A percentile compares a stretch with the other conserved stretches of the same genome.
phyloP scores from a whole-genome alignment of 1,140 invertebrate species.

The Physella acuta region DNA sequence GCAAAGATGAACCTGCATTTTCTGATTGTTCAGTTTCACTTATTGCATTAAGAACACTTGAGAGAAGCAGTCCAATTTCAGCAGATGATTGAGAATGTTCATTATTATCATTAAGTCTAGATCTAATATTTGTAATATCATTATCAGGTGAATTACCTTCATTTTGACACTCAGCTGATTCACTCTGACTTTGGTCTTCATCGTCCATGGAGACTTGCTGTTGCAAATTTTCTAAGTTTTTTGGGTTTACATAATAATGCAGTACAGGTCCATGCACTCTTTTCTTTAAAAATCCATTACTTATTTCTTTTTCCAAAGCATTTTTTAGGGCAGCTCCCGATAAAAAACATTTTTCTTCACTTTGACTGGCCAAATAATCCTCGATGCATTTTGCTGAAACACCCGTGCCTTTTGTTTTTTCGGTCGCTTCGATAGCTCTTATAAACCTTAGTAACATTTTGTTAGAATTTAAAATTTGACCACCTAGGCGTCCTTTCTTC shows the following conservation, averaged over 20 bases:
- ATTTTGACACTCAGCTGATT: not conserved
- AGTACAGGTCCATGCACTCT: not conserved
- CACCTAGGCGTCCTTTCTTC: conserved; percentile 24
- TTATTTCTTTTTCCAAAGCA: conserved; percentile 25
- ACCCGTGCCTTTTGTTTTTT: conserved; percentile 25
- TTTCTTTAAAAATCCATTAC: conserved; percentile 20
- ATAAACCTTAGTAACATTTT: conserved; percentile 23
- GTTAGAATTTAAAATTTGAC: conserved; percentile 23
- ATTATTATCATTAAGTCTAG: no score
- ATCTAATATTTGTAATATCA: not conserved
- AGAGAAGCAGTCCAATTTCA: not conserved
- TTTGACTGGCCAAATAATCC: conserved; percentile 10
- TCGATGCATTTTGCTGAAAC: conserved; percentile 19
- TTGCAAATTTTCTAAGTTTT: not conserved
- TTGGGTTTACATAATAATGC: not conserved
- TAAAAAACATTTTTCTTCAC: conserved; percentile 25
- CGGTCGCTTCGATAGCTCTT: conserved; percentile 16
- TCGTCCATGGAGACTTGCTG: no score
- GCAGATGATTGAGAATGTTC: not conserved
- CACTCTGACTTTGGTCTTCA: no score
- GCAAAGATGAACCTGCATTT: not conserved
- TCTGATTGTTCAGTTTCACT: conserved; percentile 13
- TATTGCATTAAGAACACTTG: conserved; percentile 9
- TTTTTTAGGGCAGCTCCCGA: conserved; percentile 19
- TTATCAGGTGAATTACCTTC: not conserved